Base-by-base conservation (phyloP, 1,140 invertebrate species). In the Drosophila bocki region DNA sequence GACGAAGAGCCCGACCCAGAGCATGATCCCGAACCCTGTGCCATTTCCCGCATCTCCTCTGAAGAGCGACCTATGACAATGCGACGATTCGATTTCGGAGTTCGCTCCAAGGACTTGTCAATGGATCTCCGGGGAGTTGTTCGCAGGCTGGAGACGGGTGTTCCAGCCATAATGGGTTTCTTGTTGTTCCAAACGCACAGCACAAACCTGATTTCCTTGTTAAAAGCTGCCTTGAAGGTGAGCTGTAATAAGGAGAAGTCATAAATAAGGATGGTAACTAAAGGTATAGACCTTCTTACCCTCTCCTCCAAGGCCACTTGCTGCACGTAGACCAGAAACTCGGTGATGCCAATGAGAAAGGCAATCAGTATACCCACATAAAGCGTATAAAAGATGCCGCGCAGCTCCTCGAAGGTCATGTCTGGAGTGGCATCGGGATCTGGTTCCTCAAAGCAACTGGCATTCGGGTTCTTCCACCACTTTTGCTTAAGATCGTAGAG, bases 371-470 rank as follows among this genome's bases (percentile, higher is more conserved):
- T 95, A 1, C 97, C 97, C 22, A 94, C 94, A 3, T 96, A 94
- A 0, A 99, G 93, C 0, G 98, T 97, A 2, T 98, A 95, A 92
- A 98, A 99, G 12, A 99, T 97, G 54, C 98, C 98, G 61, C 97
- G 97, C 9, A 99, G 96, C 75, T 98, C 97, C 26, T 95, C 95
- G 39, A 98, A 94, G 17, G 95, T 96, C 51, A 97, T 91, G 85
- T 96, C 95, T 0, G 91, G 93, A 0, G 91, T 90, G 19, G 62
- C 79, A 5, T 63, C 47, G 9, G 60, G 61, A 63, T 90, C 86
- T 12, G 68, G 60, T 1, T 90, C 82, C 39, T 78, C 71, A 7
- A 54, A 57, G n/a, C 86, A 88, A 5, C 26, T 60, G 5, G 92
- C 93, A 8, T 93, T 83, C 13, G 94, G 94, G 44, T 95, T 93